Percentiles rank a stretch among this genome's conserved stretches.
Conservation (phyloP, 2,113 vertebrate genomes). For the Phoxinus phoxinus region DNA sequence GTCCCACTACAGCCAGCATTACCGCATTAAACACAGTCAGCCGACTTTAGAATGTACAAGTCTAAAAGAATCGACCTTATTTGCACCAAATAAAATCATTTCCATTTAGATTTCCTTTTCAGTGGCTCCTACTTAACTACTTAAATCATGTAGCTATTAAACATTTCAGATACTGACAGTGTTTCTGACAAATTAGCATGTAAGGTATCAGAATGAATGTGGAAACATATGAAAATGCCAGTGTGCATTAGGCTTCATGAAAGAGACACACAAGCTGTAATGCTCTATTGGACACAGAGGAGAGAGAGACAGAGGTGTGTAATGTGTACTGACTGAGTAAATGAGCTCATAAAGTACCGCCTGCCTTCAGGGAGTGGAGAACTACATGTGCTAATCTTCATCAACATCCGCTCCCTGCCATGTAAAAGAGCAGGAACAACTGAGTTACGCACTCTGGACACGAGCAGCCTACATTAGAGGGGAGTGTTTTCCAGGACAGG, state of each 20-base stretch:
- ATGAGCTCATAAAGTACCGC: constrained; percentile 67
- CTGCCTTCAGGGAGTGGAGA: constrained; percentile 71
- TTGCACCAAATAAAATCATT: too few species aligned
- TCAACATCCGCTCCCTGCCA: constrained; percentile 78
- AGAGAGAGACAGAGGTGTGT: constrained; percentile 44
- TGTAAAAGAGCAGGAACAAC: constrained; percentile 76
- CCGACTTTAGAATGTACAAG: background rate
- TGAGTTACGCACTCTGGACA: constrained; percentile 68
- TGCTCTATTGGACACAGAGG: constrained; percentile 8
- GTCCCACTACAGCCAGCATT: background rate
- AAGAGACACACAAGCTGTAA: background rate
- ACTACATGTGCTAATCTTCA: constrained; percentile 78
- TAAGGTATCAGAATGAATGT: background rate
- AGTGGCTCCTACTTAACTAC: background rate
- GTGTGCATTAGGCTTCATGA: background rate
- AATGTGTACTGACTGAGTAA: constrained; percentile 34
- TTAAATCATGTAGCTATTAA: background rate
- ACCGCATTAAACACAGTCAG: background rate
- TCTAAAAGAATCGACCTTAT: background rate
- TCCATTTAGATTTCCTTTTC: background rate
- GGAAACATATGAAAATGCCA: background rate
- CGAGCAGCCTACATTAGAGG: constrained; percentile 77
- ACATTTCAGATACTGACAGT: background rate
- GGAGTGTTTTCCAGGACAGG: constrained; percentile 80
- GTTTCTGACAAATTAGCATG: constrained; percentile 12